A percentile compares a stretch with the other conserved stretches of the same genome.
These are phyloP conservation scores for Prorops nasuta DNA, from an alignment of 1,140 invertebrate genomes.

Conservation along the genomic window DNA sequence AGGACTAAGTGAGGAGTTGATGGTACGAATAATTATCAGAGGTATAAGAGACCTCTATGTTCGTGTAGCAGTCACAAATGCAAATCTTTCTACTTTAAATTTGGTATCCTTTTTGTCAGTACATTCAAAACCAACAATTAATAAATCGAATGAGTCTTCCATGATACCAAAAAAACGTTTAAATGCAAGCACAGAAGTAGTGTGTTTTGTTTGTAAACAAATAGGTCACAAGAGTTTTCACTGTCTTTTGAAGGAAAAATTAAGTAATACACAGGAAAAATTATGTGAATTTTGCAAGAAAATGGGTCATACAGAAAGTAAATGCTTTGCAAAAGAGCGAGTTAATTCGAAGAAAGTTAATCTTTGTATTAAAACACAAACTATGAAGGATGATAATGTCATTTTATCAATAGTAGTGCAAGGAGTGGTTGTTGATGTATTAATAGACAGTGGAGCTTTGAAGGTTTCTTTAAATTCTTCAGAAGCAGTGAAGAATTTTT, in stretches of 20 bases:
- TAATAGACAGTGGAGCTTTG: not conserved
- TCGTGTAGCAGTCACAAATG: not conserved
- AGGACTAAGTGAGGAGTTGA: not conserved
- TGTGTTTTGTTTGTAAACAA: not conserved
- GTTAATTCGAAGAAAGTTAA: not conserved
- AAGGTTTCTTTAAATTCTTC: not conserved
- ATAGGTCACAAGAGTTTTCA: not conserved
- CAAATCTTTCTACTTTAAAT: not conserved
- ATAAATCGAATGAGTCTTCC: not conserved
- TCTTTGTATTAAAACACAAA: not conserved
- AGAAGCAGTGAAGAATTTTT: not conserved
- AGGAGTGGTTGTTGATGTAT: not conserved
- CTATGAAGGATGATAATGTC: not conserved
- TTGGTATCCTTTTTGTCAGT: not conserved
- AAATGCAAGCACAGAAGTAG: not conserved
- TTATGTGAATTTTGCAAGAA: not conserved
- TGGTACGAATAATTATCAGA: not conserved
- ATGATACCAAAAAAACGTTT: not conserved
- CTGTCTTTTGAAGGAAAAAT: not conserved
- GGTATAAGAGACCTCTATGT: not conserved
- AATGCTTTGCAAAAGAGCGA: not conserved
- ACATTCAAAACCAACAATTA: not conserved
- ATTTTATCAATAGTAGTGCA: not conserved
- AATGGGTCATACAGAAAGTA: not conserved
- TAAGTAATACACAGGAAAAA: not conserved